Evolutionary conservation across 1,140 invertebrate species (phyloP), one percentile per base, ranked within the genome.

Genomic region (Atta cephalotes): DNA sequence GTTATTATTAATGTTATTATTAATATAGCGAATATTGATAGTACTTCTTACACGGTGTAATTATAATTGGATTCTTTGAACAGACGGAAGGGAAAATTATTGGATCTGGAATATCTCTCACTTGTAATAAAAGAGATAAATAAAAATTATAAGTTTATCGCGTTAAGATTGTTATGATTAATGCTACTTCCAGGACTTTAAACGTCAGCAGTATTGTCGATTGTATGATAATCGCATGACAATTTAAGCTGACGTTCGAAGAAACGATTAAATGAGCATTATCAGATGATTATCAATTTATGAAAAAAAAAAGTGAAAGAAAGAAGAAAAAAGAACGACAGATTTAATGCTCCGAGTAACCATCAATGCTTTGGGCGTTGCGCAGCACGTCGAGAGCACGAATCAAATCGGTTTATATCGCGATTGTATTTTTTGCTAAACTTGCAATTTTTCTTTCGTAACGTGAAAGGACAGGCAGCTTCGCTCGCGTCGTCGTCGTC

Each of bases 361-460:
- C 56, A 12, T 76, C 31, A 16, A 25, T 62, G 21, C n/a, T 62
- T 45, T 14, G 49, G 25, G 72, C 31, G 7, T 60, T 18, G 39
- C 66, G 35, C 45, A 7, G 31, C 49, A 39, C 18, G n/a, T 65
- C 39, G 31, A 63, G 7, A 53, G 70, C 45, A 25, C 70, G 70
- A 72, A 72, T 72, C 45, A 72, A 72, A 53, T 66, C 45, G 18
- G 21, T 35, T 84, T 51, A 21, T 31, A 28, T 28, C 45, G 80
- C 56, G 56, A 51, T 31, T 63, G 25, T 49, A 49, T 72, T 62
- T 74, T 82, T 76, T 35, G 45, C 80, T 9, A 35, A 62, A 58
- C 70, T 49, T 68, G 53, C 79, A 74, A 84, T 84, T 84, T 74
- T 84, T 84, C 68, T 71, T 71, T 81, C 79, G 45, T 53, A 66